phyloP scores from a whole-genome alignment of 1,140 invertebrate species.

The Eueides isabella region DNA sequence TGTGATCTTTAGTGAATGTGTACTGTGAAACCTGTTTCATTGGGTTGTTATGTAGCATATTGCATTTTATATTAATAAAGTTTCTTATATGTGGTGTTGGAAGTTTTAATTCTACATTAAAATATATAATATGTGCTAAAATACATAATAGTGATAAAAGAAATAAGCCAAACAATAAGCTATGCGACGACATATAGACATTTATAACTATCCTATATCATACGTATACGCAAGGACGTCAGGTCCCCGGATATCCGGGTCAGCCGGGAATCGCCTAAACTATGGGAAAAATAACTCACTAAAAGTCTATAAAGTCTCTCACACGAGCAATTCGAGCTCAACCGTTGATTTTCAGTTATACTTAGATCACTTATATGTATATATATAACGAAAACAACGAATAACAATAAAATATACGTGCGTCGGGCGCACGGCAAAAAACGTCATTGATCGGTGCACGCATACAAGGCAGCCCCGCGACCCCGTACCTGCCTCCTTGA shows the following conservation, averaged over 20 bases:
- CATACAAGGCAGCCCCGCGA: neutral
- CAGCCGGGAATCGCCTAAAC: neutral
- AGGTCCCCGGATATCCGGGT: neutral
- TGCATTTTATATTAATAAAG: constrained; percentile 78
- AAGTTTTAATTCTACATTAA: constrained; percentile 23
- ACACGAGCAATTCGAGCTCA: neutral
- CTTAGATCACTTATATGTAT: neutral
- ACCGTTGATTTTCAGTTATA: neutral
- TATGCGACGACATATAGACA: neutral
- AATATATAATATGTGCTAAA: too few species aligned
- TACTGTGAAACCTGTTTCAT: constrained; percentile 46
- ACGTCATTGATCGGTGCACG: neutral
- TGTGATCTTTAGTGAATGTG: constrained; percentile 49
- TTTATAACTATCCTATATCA: neutral
- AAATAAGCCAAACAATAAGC: neutral
- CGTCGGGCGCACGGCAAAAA: neutral
- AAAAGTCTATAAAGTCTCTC: neutral
- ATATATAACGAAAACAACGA: neutral
- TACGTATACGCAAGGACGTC: neutral
- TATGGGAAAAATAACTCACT: neutral
- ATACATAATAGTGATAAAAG: neutral
- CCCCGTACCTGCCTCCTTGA: neutral
- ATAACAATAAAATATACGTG: neutral
- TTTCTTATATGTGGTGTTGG: constrained; percentile 73
- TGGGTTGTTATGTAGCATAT: constrained; percentile 60